phyloP scores from a whole-genome alignment of 2,797 vertebrate genomes.

The Spinus pinus region DNA sequence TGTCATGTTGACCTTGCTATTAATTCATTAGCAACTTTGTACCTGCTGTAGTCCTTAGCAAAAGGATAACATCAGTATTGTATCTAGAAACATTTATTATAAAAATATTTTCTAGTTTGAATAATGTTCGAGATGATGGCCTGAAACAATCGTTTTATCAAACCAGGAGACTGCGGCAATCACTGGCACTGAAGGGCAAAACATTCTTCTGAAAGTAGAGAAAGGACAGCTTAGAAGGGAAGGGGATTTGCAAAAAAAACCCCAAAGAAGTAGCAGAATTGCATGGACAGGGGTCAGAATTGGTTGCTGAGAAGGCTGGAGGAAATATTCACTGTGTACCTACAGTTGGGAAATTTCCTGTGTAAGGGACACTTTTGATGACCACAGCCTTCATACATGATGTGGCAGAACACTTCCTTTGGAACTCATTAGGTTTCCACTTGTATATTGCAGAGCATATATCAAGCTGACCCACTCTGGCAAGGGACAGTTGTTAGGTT shows the following conservation, averaged over 20 bases:
- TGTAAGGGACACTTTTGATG: neutral
- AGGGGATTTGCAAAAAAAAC: neutral
- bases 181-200: neutral
- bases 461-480: neutral
- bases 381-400: neutral
- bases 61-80: neutral
- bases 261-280: neutral
- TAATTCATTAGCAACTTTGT: neutral
- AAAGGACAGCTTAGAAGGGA: neutral
- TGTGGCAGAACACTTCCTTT: neutral
- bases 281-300: neutral
- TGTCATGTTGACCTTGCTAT: neutral
- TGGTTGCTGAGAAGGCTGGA: neutral
- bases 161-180: neutral
- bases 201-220: neutral
- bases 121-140: neutral
- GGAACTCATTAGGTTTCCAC: neutral
- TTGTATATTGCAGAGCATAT: neutral
- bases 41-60: neutral
- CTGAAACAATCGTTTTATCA: neutral
- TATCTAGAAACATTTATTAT: neutral
- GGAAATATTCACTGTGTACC: neutral
- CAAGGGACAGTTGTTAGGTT: neutral
- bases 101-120: neutral
- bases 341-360: neutral